Conservation (phyloP, 2,888 invertebrate species). For the Lacanobia oleracea region DNA sequence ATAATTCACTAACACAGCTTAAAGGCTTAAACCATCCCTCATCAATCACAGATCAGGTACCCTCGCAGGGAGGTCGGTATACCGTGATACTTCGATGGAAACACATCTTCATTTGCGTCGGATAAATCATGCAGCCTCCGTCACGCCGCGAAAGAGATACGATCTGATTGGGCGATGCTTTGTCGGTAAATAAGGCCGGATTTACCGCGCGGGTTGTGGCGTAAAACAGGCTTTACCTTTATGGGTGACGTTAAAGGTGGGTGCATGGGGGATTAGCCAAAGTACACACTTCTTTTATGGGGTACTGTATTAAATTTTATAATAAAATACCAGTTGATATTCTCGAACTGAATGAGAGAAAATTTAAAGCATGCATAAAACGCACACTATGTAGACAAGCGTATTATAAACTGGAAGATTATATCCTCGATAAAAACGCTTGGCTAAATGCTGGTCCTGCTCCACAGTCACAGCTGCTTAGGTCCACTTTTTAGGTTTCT, state of each 20-base stretch:
- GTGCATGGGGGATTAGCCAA: too few species aligned
- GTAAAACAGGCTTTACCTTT: conserved; percentile 13
- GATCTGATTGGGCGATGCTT: conserved; percentile 43
- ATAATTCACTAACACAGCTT: conserved; percentile 22
- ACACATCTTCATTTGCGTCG: conserved; percentile 59
- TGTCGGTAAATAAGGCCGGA: conserved; percentile 23
- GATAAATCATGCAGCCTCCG: conserved; percentile 56
- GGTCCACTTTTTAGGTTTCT: too few species aligned
- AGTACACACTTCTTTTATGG: too few species aligned
- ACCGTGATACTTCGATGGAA: conserved; percentile 23
- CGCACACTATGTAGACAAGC: too few species aligned
- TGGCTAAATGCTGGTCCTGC: too few species aligned
- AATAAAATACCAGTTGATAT: too few species aligned
- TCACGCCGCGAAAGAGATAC: conserved; percentile 34
- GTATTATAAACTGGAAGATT: too few species aligned
- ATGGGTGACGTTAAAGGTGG: conserved; percentile 5
- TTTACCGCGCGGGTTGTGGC: conserved; percentile 12
- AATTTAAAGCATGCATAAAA: too few species aligned
- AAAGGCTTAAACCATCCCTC: conserved; percentile 14
- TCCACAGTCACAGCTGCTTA: too few species aligned
- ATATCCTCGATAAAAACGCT: too few species aligned
- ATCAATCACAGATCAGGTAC: conserved; percentile 35
- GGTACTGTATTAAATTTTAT: too few species aligned
- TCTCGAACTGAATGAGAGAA: too few species aligned
- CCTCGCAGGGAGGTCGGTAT: conserved; percentile 2